Base-by-base conservation (phyloP, 1,140 invertebrate species). In the Frieseomelitta varia region DNA sequence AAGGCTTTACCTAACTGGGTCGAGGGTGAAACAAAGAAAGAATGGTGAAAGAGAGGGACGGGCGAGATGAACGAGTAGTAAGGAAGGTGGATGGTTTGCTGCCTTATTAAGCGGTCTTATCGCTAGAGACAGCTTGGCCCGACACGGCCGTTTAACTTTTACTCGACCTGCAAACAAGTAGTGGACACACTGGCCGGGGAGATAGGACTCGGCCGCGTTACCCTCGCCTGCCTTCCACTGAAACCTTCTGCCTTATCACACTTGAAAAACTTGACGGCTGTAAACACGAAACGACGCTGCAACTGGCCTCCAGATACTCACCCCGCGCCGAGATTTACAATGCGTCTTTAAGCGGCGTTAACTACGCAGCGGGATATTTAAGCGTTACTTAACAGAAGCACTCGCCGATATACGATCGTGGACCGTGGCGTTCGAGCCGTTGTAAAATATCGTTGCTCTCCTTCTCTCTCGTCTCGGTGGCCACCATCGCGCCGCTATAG, bases 121-220 rank as follows among this genome's bases (percentile, higher is more conserved):
- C 90, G 86, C 67, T 65, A 53, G 75, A 86, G 81, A 89, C 83
- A 85, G 78, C 24, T 34, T 55, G 74, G 30, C 81, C 53, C 77
- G 90, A 90, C 83, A 91, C 56, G 87, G 85, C 84, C 88, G 87
- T 91, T 92, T 91, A 91, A 92, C 88, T 91, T 92, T 89, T 91
- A 90, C 85, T 90, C 90, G 86, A 86, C 82, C 81, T 81, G 88
- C 88, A 88, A 87, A 91, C 88, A 90, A 91, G 88, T 80, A 81
- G 79, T 80, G 83, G 79, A 90, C 88, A 90, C 83, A 83, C 85
- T 30, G 75, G 56, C 84, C 87, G n/a, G 65, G 4, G 53, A 87
- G 79, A 89, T 85, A 89, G 88, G 67, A 47, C 47, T 56, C 55
- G 69, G 74, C 81, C 67, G 58, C 72, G 79, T 63, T 82, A 69